Conservation (phyloP, 2,888 invertebrate species). For the Orchesellides sinensis region DNA sequence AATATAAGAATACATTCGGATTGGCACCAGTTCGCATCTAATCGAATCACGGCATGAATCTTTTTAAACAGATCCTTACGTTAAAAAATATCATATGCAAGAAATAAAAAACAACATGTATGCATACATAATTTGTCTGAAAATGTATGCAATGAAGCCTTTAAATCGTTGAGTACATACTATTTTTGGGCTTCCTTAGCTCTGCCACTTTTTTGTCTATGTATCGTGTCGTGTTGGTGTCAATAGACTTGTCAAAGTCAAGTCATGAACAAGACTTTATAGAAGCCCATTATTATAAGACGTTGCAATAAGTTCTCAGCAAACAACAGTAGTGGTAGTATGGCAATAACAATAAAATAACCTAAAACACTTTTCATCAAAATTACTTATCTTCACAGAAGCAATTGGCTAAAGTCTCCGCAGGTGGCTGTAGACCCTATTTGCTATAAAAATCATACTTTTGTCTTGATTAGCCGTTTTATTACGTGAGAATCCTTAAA, state of each 20-base stretch:
- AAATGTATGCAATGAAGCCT: not conserved
- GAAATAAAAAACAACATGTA: not conserved
- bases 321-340: not conserved
- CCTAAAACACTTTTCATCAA: not conserved
- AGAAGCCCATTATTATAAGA: no score
- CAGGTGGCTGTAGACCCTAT: not conserved
- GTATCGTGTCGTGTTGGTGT: no score
- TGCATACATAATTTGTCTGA: not conserved
- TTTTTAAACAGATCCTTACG: not conserved
- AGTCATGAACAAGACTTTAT: slow-evolving; percentile 39
- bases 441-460: not conserved
- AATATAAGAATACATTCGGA: not conserved
- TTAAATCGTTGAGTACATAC: not conserved
- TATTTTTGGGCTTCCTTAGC: not conserved
- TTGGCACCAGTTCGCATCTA: slow-evolving; percentile 31
- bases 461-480: no score
- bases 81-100: not conserved
- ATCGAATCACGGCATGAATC: slow-evolving; percentile 24
- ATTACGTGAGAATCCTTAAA: no score
- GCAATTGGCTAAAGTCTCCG: not conserved
- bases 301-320: no score
- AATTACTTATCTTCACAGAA: not conserved
- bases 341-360: no score
- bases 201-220: no score
- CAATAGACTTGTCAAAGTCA: slow-evolving; percentile 43